A percentile compares a stretch with the other conserved stretches of the same genome.
phyloP scores from a whole-genome alignment of 2,113 vertebrate genomes.

The Apaloderma vittatum region DNA sequence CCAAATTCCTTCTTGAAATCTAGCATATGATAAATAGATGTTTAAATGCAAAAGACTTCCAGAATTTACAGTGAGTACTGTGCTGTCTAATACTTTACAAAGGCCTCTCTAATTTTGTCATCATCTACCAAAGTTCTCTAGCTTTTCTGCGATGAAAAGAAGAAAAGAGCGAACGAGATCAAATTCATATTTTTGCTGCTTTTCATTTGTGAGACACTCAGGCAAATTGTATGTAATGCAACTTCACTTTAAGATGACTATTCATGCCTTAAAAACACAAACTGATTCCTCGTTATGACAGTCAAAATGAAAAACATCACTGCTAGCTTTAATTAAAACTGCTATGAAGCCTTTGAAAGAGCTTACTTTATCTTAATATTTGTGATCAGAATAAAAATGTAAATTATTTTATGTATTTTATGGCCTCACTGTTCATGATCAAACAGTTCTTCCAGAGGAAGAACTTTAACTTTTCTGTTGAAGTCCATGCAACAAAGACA shows the following conservation, averaged over 20 bases:
- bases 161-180: background rate
- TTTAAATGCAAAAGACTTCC: background rate
- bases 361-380: background rate
- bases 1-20: background rate
- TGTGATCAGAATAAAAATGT: background rate
- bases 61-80: background rate
- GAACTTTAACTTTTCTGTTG: background rate
- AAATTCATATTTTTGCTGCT: background rate
- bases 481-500: background rate
- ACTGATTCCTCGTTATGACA: background rate
- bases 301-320: background rate
- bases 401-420: background rate
- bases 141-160: background rate
- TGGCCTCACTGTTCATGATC: background rate
- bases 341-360: background rate
- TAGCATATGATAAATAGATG: background rate
- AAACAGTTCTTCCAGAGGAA: background rate
- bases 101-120: background rate
- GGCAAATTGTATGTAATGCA: background rate
- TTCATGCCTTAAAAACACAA: background rate
- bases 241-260: background rate
- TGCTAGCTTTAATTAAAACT: constrained; percentile 25
- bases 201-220: background rate
- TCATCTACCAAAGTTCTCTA: background rate
- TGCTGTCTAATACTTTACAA: background rate